A percentile compares a stretch with the other conserved stretches of the same genome.
Evolutionary conservation across 2,888 invertebrate genomes (phyloP).

Genomic region (Luperina nickerlii): DNA sequence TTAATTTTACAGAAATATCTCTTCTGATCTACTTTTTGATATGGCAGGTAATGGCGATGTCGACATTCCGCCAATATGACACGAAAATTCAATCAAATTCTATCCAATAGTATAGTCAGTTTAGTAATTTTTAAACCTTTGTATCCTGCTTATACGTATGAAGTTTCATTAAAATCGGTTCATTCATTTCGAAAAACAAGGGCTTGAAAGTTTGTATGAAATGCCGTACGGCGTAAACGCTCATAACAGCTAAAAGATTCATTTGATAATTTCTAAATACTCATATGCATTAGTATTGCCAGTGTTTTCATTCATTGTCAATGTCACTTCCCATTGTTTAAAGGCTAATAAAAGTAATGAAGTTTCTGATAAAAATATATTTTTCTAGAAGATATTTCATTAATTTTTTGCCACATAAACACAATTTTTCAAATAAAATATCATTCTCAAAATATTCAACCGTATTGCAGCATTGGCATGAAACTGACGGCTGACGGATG

Average conservation of each 20-base stretch:
- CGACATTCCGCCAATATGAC: neutral
- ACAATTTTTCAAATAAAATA: neutral
- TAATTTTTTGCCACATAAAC: neutral
- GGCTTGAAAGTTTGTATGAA: no score
- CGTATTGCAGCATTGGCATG: constrained; percentile 53
- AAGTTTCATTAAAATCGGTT: no score
- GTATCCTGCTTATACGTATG: no score
- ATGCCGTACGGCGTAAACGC: no score
- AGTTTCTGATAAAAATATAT: neutral
- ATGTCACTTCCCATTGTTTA: neutral
- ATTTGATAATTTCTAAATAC: neutral
- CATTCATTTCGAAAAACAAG: no score
- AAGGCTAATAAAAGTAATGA: neutral
- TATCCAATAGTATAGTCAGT: neutral
- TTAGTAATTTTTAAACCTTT: no score
- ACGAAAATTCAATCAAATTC: neutral
- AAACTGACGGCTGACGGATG: constrained; percentile 66
- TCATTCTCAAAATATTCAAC: constrained; percentile 32
- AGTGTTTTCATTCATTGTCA: neutral
- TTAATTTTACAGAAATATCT: neutral
- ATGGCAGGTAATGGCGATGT: neutral
- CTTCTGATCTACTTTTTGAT: neutral
- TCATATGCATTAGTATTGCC: neutral
- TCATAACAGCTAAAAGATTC: no score
- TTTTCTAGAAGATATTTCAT: neutral